Evolutionary conservation across 2,797 vertebrate genomes (phyloP).

Genomic region (Cryptoprocta ferox): DNA sequence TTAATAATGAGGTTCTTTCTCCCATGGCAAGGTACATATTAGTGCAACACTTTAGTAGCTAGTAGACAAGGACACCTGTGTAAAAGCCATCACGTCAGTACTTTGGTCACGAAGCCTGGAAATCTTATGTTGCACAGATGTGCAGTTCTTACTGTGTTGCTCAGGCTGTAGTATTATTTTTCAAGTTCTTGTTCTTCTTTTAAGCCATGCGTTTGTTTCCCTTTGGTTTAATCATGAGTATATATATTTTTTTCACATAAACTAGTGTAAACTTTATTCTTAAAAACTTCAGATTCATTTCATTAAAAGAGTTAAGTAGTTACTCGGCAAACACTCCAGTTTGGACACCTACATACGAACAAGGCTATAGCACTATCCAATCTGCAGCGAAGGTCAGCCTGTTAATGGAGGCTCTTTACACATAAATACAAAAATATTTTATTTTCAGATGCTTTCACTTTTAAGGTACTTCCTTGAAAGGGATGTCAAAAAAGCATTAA

Average conservation of each 20-base stretch:
- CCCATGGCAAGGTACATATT: background rate
- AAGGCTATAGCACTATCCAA: background rate
- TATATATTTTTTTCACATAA: slow-evolving; percentile 1
- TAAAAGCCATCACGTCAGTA: background rate
- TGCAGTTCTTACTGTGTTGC: background rate
- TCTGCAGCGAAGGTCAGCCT: background rate
- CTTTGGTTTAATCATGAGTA: background rate
- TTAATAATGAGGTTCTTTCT: background rate
- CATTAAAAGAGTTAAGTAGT: background rate
- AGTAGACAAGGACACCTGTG: background rate
- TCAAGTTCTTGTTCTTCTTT: slow-evolving; percentile 21
- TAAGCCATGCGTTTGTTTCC: background rate
- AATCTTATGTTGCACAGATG: background rate
- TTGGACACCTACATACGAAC: background rate
- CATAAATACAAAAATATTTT: slow-evolving; percentile 57
- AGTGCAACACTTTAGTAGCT: background rate
- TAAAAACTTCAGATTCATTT: background rate
- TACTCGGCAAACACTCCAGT: background rate
- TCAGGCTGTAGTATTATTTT: background rate
- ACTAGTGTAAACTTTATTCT: slow-evolving; percentile 7
- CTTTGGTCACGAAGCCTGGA: background rate
- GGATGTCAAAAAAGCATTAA: background rate
- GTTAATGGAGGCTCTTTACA: background rate
- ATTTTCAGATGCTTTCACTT: slow-evolving; percentile 51
- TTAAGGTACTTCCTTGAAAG: background rate